Base-by-base conservation (phyloP, 2,888 invertebrate species). In the Drosophila testacea region DNA sequence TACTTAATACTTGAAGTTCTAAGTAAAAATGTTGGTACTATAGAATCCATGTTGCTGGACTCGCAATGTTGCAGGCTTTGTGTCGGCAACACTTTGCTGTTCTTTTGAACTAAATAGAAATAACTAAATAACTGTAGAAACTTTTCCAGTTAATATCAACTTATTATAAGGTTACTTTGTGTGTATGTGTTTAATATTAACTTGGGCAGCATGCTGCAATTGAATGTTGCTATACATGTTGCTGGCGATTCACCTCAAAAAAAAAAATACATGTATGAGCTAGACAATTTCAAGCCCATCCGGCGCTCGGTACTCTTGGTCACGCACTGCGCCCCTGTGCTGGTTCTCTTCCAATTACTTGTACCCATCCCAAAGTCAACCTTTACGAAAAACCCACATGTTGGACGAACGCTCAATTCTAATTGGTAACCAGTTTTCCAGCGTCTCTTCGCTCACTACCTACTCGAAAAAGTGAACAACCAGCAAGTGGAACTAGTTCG, bases 371-470 rank as follows among this genome's bases (percentile, higher is more conserved):
- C 59, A 62, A 64, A 70, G 27, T 51, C 65, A 69, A 73, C 70
- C 73, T 73, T 66, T 70, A 51, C 51, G 56, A 46, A 72, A 88
- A 82, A 47, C 88, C 82, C 83, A 88, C 88, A 83, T 85, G 77
- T 61, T 60, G 73, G 69, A 68, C 68, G 32, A 55, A 52, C 63
- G 28, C 68, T 79, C 65, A 73, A 60, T 73, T 81, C 78, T 69
- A 80, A 88, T 88, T 88, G 88, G 77, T 77, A 83, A 83, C 83
- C 77, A 56, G 81, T 81, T 81, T 76, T 67, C 51, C 62, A 67
- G 41, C 48, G 46, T 39, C 61, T 38, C 48, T 39, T 46, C 61
- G 61, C 57, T 60, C 56, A 46, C 75, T 61, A 63, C 68, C 76
- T 75, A 79, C 75, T 78, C 56, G 6, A 55, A 60, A 57, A 41